Base-by-base conservation (phyloP, 2,888 invertebrate genomes). In the Aphodius granarius region DNA sequence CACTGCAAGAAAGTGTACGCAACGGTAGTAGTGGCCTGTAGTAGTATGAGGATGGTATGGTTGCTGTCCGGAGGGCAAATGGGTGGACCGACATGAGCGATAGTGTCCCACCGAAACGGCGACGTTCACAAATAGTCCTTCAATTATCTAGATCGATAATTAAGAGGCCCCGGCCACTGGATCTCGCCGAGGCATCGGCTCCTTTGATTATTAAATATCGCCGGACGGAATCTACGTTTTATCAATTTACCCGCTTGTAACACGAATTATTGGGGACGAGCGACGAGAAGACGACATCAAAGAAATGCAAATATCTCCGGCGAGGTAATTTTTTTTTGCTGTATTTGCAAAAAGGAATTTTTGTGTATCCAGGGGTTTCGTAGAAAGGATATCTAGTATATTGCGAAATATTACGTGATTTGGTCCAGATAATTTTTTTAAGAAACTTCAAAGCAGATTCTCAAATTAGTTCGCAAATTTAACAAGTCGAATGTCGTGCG, bases 31-130 rank as follows among this genome's bases (percentile, higher is more conserved):
- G 6, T 13, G 6, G 6, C 43, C 1, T 2, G 43, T 13, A 13
- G 43, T 43, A 43, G 43, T 43, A 9, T 13, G n/a, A n/a, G n/a
- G n/a, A n/a, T 43, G 43, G 43, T 43, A 43, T 6, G 43, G 9
- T 9, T 43, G 43, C 13, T 43, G 43, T 9, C 43, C 43, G 43
- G 43, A 6, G 43, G 43, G 9, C 43, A 43, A 43, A 68, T 68
- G 68, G 22, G 66, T 73, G 66, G 73, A 73, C 73, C 66, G 73
- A 73, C 73, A 66, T 73, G 73, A 66, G 66, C 43, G 66, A 66
- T 43, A 23, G 66, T 66, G 73, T 62, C 65, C 66, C 22, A 73
- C 43, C 73, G 66, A 43, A 23, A 66, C 68, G 66, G 73, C 23
- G 73, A 73, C 66, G 66, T 16, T 63, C 20, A 72, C 72, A 72